Evolutionary conservation across 1,140 invertebrate species (phyloP).

Genomic region (Saxidomus purpurata): DNA sequence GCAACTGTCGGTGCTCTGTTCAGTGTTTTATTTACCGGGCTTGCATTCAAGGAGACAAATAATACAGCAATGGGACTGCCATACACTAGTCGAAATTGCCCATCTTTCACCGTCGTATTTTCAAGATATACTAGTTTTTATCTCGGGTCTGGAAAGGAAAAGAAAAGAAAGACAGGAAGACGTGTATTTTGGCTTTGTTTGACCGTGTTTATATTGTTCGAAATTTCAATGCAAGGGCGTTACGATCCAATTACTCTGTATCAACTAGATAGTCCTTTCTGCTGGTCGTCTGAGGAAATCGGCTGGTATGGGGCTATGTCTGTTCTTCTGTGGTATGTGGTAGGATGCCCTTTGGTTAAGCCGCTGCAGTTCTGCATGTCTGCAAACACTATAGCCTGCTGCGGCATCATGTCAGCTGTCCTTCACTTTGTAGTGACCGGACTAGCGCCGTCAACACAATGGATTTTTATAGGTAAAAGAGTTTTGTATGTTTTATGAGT

Average conservation of each 20-base stretch:
- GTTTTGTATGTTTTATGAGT: no score
- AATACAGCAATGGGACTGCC: no score
- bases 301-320: neutral
- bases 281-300: conserved; percentile 2
- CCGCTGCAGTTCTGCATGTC: conserved; percentile 9
- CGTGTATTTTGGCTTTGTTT: conserved; percentile 17
- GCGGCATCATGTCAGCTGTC: neutral
- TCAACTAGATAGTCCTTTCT: conserved; percentile 32
- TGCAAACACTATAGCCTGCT: neutral
- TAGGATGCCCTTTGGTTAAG: conserved; percentile 6
- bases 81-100: neutral
- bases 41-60: neutral
- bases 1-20: neutral
- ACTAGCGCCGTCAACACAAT: neutral
- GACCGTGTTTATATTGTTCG: neutral
- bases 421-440: neutral
- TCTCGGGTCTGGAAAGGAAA: neutral
- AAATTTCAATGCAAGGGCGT: neutral
- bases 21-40: neutral
- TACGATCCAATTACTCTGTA: neutral
- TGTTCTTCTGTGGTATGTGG: neutral
- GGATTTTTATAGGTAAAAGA: conserved; percentile 13
- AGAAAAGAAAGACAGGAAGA: no score
- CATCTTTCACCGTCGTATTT: neutral
- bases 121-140: conserved; percentile 33